Percentiles rank a stretch among this genome's conserved stretches.
Evolutionary conservation across 2,113 vertebrate genomes (phyloP).

Genomic region (Pseudorectes ferrugineus): DNA sequence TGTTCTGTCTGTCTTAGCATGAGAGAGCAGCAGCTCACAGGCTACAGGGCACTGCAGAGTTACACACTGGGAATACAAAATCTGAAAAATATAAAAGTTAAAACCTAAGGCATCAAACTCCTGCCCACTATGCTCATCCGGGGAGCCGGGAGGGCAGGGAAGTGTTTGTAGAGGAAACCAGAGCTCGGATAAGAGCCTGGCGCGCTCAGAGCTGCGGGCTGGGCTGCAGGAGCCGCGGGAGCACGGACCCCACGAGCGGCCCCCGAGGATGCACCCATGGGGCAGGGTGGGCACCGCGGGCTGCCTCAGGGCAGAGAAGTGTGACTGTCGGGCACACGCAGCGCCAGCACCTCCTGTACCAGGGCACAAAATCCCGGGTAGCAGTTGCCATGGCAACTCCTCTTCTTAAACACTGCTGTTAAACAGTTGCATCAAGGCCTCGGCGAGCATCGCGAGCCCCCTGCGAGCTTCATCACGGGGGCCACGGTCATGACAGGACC

Average conservation of each 20-base stretch:
- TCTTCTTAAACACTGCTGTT: slow-evolving; percentile 9
- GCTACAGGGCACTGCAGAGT: too few species aligned
- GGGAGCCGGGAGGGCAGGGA: background rate
- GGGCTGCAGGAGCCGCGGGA: accelerated
- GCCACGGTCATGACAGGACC: background rate
- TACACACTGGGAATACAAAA: too few species aligned
- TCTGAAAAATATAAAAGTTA: too few species aligned
- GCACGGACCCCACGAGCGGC: accelerated
- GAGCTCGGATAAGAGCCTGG: accelerated
- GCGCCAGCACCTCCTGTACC: background rate
- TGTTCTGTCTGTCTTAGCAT: too few species aligned
- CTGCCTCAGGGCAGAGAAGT: background rate
- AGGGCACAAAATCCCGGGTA: background rate
- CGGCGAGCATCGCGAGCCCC: accelerated
- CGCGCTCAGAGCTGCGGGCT: accelerated
- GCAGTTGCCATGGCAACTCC: slow-evolving; percentile 41
- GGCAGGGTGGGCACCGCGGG: background rate
- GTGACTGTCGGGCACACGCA: background rate
- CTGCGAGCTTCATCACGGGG: accelerated
- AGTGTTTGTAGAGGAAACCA: background rate
- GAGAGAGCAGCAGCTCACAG: too few species aligned
- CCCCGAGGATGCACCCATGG: accelerated
- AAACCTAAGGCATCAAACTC: too few species aligned
- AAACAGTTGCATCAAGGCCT: background rate
- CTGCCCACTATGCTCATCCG: accelerated